Evolutionary conservation across 2,113 vertebrate species (phyloP).

Genomic region (Parotia lawesii): DNA sequence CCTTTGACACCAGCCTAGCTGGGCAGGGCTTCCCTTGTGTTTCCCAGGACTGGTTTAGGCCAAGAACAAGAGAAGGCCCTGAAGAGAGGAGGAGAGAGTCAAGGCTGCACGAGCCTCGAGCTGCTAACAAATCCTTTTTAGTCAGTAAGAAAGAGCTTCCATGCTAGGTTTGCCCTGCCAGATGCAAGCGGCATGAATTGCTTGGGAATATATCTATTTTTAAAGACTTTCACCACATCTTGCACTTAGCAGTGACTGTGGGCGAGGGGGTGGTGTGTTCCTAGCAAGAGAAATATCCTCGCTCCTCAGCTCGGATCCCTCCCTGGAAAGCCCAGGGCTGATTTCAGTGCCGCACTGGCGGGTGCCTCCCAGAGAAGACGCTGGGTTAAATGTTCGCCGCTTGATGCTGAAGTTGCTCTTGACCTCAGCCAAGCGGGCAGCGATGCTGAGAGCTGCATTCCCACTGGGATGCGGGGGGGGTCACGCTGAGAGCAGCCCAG

Average conservation of each 20-base stretch:
- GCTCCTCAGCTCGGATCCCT: background rate
- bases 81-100: constrained; percentile 18
- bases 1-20: constrained; percentile 66
- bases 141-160: constrained; percentile 28
- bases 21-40: constrained; percentile 63
- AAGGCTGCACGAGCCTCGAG: constrained; percentile 13
- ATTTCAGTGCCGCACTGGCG: background rate
- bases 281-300: constrained; percentile 41
- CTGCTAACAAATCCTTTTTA: constrained; percentile 38
- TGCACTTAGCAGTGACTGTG: constrained; percentile 52
- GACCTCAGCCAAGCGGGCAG: background rate
- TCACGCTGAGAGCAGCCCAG: background rate
- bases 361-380: background rate
- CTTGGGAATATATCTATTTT: constrained; percentile 65
- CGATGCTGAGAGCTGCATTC: background rate
- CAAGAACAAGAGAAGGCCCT: constrained; percentile 44
- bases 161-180: constrained; percentile 36
- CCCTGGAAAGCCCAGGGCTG: constrained; percentile 9
- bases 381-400: background rate
- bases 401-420: background rate
- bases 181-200: constrained; percentile 41
- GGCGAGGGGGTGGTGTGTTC: constrained; percentile 46
- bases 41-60: constrained; percentile 55
- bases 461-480: accelerated
- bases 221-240: constrained; percentile 53